Evolutionary conservation across 1,140 invertebrate genomes (phyloP).

Genomic region (Popillia japonica): DNA sequence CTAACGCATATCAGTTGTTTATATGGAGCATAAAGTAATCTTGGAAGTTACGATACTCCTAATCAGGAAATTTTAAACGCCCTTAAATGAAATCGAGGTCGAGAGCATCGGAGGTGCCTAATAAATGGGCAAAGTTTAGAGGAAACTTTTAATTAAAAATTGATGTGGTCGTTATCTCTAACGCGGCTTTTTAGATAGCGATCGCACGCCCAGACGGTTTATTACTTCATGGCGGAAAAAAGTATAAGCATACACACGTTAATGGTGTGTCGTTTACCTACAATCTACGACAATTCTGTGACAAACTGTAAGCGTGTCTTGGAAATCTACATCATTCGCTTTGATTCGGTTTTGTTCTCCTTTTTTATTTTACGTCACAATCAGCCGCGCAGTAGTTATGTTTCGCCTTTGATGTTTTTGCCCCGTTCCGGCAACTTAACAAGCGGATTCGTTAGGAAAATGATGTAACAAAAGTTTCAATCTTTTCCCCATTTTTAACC

Average conservation of each 20-base stretch:
- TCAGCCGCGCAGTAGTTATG: neutral
- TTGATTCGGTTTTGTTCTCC: neutral
- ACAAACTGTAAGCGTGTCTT: neutral
- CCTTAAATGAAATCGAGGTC: slow-evolving; percentile 2
- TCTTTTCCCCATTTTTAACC: no score
- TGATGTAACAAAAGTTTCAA: slow-evolving; percentile 10
- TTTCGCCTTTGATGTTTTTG: neutral
- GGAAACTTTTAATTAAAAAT: slow-evolving; percentile 41
- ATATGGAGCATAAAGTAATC: no score
- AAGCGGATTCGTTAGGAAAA: neutral
- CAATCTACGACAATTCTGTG: neutral
- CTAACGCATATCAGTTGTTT: no score
- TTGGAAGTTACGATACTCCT: neutral
- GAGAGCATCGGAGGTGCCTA: neutral
- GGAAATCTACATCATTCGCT: neutral
- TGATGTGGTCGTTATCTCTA: slow-evolving; percentile 38
- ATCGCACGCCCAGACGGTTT: neutral
- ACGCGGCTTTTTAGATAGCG: slow-evolving; percentile 26
- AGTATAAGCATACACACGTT: slow-evolving; percentile 8
- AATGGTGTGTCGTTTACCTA: neutral
- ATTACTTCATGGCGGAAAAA: slow-evolving; percentile 40
- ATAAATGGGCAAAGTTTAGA: slow-evolving; percentile 15
- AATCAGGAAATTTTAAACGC: neutral
- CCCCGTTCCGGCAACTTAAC: neutral
- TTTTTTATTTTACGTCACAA: slow-evolving; percentile 7